Evolutionary conservation across 2,888 invertebrate species (phyloP).

Genomic region (Tetragonula carbonaria): DNA sequence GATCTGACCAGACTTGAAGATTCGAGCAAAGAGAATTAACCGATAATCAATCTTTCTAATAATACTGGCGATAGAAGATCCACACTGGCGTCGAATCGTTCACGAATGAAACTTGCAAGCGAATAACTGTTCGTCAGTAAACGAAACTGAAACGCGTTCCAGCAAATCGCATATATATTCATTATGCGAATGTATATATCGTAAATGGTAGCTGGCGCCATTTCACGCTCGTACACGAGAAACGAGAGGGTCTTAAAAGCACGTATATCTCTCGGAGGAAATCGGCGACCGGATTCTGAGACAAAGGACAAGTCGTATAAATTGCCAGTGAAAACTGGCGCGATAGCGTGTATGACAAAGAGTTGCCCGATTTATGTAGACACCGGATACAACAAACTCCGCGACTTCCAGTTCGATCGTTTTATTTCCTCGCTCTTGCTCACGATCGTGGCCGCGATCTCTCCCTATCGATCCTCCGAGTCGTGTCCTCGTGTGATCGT

Average conservation of each 20-base stretch:
- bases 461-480: conserved; percentile 27
- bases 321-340: conserved; percentile 17
- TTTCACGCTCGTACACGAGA: neutral
- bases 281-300: conserved; percentile 32
- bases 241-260: conserved; percentile 12
- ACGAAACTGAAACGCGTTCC: neutral
- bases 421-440: conserved; percentile 16
- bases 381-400: conserved; percentile 33
- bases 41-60: too few species aligned
- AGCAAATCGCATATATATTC: neutral
- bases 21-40: too few species aligned
- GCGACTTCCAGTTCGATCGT: conserved; percentile 38
- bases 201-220: conserved; percentile 32
- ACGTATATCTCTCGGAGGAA: conserved; percentile 38
- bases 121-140: neutral
- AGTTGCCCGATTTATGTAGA: conserved; percentile 5
- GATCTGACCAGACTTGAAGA: too few species aligned
- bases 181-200: conserved; percentile 28
- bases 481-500: conserved; percentile 56
- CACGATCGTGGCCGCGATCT: conserved; percentile 19
- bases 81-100: neutral
- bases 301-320: conserved; percentile 50
- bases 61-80: neutral
- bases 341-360: conserved; percentile 51
- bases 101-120: neutral